Base-by-base conservation (phyloP, 2,888 invertebrate genomes). In the Chromoteleia sp. region DNA sequence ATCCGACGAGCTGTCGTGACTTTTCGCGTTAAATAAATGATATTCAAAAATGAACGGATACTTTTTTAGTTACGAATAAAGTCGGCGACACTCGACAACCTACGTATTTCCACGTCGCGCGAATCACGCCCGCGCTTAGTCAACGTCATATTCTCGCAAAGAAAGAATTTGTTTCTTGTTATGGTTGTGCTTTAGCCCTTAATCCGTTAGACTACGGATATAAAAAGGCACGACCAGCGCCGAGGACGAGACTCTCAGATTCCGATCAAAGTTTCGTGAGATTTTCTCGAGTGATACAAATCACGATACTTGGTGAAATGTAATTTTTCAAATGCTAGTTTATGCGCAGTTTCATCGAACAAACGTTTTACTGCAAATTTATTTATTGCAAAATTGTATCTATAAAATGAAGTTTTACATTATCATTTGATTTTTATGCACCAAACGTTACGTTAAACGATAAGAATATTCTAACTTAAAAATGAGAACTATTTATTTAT, bases 11-110 rank as follows among this genome's bases (percentile, higher is more conserved):
- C 71, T 67, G 65, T 65, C 68, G 48, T 36, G 67, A 59, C 43
- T 73, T 61, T 52, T 41, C 54, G 61, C 43, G 65, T 71, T 58
- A 54, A 61, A 79, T 79, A 73, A 79, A 79, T 73, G 59, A 74
- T 73, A 43, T 52, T 79, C 61, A 61, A 45, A 67, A 79, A 65
- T 61, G 67, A 67, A 59, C 79, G 52, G 52, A 65, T 59, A 59
- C 59, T 79, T 73, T 78, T 74, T 71, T 76, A 59, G 67, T 61
- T 70, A 45, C 48, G 76, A 77, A 70, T 77, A 77, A 77, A 70
- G 45, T 56, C 70, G 68, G 8, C 63, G 68, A 76, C 75, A 76
- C 68, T 68, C 68, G 45, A 63, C 54, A 59, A 63, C 25, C 52
- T 36, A 48, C 52, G 79, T 74, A 67, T 67, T 68, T 61, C 12